Base-by-base conservation (phyloP, 2,113 vertebrate species). In the Dascyllus trimaculatus region DNA sequence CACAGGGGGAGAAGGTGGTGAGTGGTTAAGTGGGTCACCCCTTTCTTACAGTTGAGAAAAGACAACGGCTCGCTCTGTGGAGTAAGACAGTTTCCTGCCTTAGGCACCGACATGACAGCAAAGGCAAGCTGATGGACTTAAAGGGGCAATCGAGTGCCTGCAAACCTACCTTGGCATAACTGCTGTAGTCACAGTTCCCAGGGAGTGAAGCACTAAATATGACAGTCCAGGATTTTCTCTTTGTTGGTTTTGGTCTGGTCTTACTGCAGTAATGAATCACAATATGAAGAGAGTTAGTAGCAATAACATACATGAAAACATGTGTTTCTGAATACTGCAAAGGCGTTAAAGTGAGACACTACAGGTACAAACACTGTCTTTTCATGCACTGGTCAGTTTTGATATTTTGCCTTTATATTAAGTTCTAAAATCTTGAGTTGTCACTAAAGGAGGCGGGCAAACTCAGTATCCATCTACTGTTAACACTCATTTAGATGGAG, bases 21-120 rank as follows among this genome's bases (percentile, higher is more conserved):
- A 58, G 54, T 48, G 49, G 52, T 69, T 81, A 90, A 91, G 78
- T 90, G 80, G 89, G 88, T 91, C 91, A 92, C 10, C 24, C 21
- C 17, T 29, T 73, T 87, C 25, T 21, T 48, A 22, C 61, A 70
- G 82, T 62, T 29, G 60, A 60, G 68, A 58, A 73, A 71, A 78
- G 79, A 78, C 15, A 62, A 77, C 67, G 82, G 25, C 75, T 75
- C 2, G 48, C 81, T 86, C 65, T 24, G 67, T 59, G 68, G 78
- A 80, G 79, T 71, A 8, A 69, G 78, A 74, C 81, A 19, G 77
- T 87, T 88, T 74, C 72, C 69, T 29, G 87, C 87, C 88, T 56
- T 4, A 74, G 88, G 91, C 88, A 3, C 57, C 60, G 26, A 65
- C 81, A 64, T 72, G 81, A 92, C 85, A 87, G 86, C 85, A 85